A percentile compares a stretch with the other conserved stretches of the same genome.
Evolutionary conservation across 2,888 invertebrate genomes (phyloP).

Genomic region (Oeneis ivallda): DNA sequence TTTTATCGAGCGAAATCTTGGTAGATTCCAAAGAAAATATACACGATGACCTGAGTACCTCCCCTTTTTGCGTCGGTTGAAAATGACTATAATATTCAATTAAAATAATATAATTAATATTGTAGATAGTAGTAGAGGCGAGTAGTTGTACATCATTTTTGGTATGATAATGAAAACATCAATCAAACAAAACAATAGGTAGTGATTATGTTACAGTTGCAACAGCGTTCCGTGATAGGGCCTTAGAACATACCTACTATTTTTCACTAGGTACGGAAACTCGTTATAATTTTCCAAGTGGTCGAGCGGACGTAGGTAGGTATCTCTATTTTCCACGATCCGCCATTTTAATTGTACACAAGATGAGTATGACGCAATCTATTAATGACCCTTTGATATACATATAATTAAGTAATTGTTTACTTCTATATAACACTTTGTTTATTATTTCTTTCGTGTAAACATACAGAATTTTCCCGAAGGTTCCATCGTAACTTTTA

Average conservation of each 20-base stretch:
- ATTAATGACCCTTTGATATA: conserved; percentile 18
- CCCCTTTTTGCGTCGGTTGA: too few species aligned
- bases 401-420: conserved; percentile 20
- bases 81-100: too few species aligned
- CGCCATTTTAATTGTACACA: conserved; percentile 32
- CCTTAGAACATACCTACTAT: not conserved
- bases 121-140: too few species aligned
- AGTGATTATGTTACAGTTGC: not conserved
- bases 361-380: conserved; percentile 12
- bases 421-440: conserved; percentile 4
- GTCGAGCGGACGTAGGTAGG: conserved; percentile 28
- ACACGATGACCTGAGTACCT: too few species aligned
- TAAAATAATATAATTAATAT: too few species aligned
- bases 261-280: conserved; percentile 18
- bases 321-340: conserved; percentile 34
- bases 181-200: too few species aligned
- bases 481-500: not conserved
- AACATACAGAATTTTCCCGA: conserved; percentile 11
- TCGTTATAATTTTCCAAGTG: conserved; percentile 23
- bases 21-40: too few species aligned
- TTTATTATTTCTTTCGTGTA: not conserved
- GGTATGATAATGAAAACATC: too few species aligned
- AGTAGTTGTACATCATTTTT: too few species aligned
- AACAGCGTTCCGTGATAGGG: not conserved
- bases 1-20: too few species aligned